Conservation (phyloP, 2,113 vertebrate genomes). For the Ursus arctos region DNA sequence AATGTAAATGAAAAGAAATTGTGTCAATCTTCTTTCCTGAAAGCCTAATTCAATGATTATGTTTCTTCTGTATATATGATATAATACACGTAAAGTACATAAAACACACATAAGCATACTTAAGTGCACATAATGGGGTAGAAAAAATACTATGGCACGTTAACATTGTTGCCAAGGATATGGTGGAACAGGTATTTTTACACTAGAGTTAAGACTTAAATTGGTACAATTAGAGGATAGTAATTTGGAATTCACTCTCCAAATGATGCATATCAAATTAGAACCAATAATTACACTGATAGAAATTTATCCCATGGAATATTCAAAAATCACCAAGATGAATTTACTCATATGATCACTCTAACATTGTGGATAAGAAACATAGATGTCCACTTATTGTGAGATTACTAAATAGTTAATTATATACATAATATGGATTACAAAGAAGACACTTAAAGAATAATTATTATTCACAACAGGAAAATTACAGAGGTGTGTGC, state of each 20-base stretch:
- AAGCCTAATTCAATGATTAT: not conserved
- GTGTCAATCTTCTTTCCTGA: not conserved
- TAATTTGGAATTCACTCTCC: not conserved
- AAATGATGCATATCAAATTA: not conserved
- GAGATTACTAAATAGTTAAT: not conserved
- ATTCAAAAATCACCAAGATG: not conserved
- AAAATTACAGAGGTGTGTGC: not conserved
- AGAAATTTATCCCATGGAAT: not conserved
- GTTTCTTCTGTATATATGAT: not conserved
- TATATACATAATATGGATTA: not conserved
- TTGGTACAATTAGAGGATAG: not conserved
- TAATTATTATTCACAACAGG: not conserved
- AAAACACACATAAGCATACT: not conserved
- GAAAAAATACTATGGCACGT: not conserved
- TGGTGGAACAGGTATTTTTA: not conserved
- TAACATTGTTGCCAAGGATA: not conserved
- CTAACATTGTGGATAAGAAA: not conserved
- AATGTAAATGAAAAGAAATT: not conserved
- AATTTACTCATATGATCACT: not conserved
- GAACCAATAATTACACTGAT: not conserved
- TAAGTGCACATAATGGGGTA: not conserved
- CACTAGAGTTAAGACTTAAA: not conserved
- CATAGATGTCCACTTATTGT: not conserved
- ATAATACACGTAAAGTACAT: not conserved
- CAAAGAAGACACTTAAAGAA: not conserved